Evolutionary conservation across 2,888 invertebrate genomes (phyloP).

Genomic region (Caenorhabditis sp.): DNA sequence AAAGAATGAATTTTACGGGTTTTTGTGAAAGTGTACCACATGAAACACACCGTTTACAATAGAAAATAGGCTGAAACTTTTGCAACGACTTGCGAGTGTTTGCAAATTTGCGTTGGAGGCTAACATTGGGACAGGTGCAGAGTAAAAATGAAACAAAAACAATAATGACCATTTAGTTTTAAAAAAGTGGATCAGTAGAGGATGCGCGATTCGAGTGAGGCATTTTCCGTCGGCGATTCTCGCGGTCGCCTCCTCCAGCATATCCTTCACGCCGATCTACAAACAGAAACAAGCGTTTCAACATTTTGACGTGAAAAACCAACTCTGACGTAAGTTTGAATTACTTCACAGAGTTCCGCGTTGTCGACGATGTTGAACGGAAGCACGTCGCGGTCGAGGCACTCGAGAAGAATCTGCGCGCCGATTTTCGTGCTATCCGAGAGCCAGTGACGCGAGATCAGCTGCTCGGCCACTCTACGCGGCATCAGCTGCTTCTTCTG

Average conservation of each 20-base stretch:
- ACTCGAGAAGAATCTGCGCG: conserved; percentile 25
- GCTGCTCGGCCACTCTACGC: too few relatives aligned
- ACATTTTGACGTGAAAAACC: neutral
- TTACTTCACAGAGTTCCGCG: neutral
- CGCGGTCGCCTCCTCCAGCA: conserved; percentile 16
- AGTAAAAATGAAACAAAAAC: neutral
- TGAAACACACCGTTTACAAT: too few relatives aligned
- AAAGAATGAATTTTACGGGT: neutral
- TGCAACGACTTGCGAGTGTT: too few relatives aligned
- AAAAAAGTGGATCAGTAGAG: too few relatives aligned
- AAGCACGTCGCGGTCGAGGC: neutral
- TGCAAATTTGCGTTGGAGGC: too few relatives aligned
- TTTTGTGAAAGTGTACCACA: neutral
- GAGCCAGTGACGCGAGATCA: conserved; percentile 19
- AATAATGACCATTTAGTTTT: neutral
- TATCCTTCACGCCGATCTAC: conserved; percentile 37
- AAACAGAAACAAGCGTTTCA: neutral
- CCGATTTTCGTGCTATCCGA: conserved; percentile 29
- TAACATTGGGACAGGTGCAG: too few relatives aligned
- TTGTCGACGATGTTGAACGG: conserved; percentile 17
- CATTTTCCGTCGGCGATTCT: conserved; percentile 4
- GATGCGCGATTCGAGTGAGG: neutral
- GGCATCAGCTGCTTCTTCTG: too few relatives aligned
- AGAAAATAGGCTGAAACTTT: too few relatives aligned
- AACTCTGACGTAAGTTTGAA: conserved; percentile 19